Evolutionary conservation across 2,113 vertebrate species (phyloP).

Genomic region (Labeo catla): DNA sequence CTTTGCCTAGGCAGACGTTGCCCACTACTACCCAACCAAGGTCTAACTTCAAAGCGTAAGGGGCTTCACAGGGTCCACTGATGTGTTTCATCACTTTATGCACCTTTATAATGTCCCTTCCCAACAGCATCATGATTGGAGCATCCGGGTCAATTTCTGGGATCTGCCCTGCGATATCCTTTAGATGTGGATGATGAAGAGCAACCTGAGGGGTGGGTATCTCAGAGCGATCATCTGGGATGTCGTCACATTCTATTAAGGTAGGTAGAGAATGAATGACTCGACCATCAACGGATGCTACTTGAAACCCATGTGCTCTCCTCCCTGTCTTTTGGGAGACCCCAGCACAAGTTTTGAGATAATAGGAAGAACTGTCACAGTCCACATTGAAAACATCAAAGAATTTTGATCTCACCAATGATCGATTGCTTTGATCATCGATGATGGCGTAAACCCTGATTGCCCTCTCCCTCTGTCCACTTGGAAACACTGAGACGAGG

Average conservation of each 20-base stretch:
- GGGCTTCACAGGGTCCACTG: background rate
- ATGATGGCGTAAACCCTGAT: constrained; percentile 14
- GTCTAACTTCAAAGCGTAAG: constrained; percentile 24
- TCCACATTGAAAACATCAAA: constrained; percentile 21
- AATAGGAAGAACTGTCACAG: background rate
- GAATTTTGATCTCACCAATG: background rate
- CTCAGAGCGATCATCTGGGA: constrained; percentile 1
- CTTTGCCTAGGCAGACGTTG: constrained; percentile 4
- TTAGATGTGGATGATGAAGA: background rate
- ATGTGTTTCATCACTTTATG: constrained; percentile 13
- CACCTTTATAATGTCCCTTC: constrained; percentile 11
- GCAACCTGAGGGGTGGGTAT: background rate
- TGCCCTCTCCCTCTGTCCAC: background rate
- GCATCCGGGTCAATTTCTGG: background rate
- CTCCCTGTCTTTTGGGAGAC: background rate
- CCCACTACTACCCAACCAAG: constrained; percentile 37
- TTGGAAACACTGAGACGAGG: constrained; percentile 23
- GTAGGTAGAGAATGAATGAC: background rate
- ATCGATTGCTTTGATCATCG: constrained; percentile 24
- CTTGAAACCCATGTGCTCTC: constrained; percentile 9
- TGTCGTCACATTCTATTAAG: constrained; percentile 6
- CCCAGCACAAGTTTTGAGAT: constrained; percentile 31
- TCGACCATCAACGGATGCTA: background rate
- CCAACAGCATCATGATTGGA: constrained; percentile 2
- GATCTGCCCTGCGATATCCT: background rate